phyloP scores from a whole-genome alignment of 2,113 vertebrate genomes.

The Tachuris rubrigastra region DNA sequence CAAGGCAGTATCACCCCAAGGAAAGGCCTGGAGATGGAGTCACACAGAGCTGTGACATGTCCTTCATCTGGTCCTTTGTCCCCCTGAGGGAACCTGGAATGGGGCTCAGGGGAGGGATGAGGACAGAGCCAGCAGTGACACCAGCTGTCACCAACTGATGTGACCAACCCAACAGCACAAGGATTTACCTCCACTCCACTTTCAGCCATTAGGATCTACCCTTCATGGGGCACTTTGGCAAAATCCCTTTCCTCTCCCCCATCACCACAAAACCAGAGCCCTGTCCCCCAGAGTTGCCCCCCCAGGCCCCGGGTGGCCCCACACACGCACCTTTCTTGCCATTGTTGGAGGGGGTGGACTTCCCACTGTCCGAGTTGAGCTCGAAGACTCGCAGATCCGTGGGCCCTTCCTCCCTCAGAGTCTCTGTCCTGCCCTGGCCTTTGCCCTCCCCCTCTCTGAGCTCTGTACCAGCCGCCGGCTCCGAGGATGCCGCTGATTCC shows the following conservation, averaged over 20 bases:
- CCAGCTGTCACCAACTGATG: too few species aligned
- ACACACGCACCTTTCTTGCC: conserved; percentile 90
- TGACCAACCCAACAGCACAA: not conserved
- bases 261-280: rapidly evolving
- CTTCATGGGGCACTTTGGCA: not conserved
- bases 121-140: not conserved
- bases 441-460: conserved; percentile 48
- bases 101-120: not conserved
- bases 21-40: not conserved
- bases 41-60: not conserved
- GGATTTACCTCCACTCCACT: not conserved
- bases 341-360: conserved; percentile 96
- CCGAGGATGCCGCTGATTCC: not conserved
- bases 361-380: conserved; percentile 96
- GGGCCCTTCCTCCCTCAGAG: conserved; percentile 82
- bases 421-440: conserved; percentile 72
- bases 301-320: not conserved
- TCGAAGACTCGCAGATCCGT: conserved; percentile 94
- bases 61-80: not conserved
- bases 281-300: not conserved
- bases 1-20: not conserved
- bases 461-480: not conserved
- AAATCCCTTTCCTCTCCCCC: not conserved
- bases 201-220: not conserved
- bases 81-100: not conserved